phyloP scores from a whole-genome alignment of 1,140 invertebrate genomes.

The Chlorops oryzae region DNA sequence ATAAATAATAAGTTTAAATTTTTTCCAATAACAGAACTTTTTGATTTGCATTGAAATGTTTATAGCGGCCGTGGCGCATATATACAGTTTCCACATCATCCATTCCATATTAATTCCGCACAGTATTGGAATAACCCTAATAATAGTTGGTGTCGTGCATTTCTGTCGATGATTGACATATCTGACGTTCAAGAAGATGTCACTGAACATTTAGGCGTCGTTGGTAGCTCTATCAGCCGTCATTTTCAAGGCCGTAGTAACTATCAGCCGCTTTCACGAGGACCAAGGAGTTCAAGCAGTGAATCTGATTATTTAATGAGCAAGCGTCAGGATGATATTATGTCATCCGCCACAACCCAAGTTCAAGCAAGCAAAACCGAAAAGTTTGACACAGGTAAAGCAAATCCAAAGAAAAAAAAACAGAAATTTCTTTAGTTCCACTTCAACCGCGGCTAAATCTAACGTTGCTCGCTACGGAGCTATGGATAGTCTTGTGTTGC shows the following conservation, averaged over 20 bases:
- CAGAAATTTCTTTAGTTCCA: conserved; percentile 7
- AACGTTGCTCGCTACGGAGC: conserved; percentile 21
- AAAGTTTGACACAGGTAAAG: conserved; percentile 10
- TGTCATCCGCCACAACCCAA: not conserved
- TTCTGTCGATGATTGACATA: conserved; percentile 86
- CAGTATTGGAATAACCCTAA: conserved; percentile 47
- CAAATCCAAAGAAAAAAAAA: conserved; percentile 11
- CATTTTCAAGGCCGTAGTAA: conserved; percentile 64
- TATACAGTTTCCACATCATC: conserved; percentile 91
- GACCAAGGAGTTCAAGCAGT: conserved; percentile 50
- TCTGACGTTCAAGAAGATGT: conserved; percentile 89
- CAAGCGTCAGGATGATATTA: conserved; percentile 27
- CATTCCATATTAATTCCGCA: conserved; percentile 56
- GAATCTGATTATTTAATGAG: conserved; percentile 43
- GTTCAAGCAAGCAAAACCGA: too few relatives aligned
- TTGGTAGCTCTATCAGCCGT: conserved; percentile 69
- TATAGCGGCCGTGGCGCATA: conserved; percentile 87
- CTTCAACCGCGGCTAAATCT: conserved; percentile 15
- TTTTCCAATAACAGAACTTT: conserved; percentile 71
- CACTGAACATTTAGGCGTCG: conserved; percentile 83
- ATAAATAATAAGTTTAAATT: not conserved
- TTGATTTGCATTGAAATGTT: conserved; percentile 98
- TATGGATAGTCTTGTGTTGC: conserved; percentile 17
- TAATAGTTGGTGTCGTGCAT: conserved; percentile 55
- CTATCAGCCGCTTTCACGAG: conserved; percentile 62